phyloP scores from a whole-genome alignment of 2,797 vertebrate genomes.

The Enteromius argenteus region DNA sequence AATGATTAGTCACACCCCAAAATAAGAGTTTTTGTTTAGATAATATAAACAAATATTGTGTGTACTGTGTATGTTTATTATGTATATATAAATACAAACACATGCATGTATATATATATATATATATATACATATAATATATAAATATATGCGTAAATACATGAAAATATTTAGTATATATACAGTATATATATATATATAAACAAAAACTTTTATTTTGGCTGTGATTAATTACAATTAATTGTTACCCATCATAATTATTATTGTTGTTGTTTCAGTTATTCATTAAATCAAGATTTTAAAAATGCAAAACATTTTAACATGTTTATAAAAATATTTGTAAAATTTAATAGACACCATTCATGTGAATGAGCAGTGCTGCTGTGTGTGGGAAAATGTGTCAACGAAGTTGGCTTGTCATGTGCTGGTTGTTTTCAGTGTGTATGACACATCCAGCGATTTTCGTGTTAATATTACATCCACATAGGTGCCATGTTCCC shows the following conservation, averaged over 20 bases:
- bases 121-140: too few relatives aligned
- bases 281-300: not conserved
- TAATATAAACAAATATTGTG: too few relatives aligned
- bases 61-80: too few relatives aligned
- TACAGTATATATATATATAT: too few relatives aligned
- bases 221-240: too few relatives aligned
- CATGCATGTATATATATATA: too few relatives aligned
- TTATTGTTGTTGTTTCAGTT: not conserved
- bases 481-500: conserved; percentile 20
- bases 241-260: not conserved
- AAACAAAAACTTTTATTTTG: too few relatives aligned
- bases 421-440: not conserved
- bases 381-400: not conserved
- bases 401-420: not conserved
- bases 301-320: not conserved
- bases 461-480: not conserved
- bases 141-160: too few relatives aligned
- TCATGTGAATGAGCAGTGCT: not conserved
- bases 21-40: too few relatives aligned
- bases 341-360: not conserved
- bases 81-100: too few relatives aligned
- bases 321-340: not conserved
- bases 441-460: conserved; percentile 14
- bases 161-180: too few relatives aligned
- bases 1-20: too few relatives aligned